Conservation (phyloP, 2,888 invertebrate genomes). For the Mesorhabditis spiculigera region DNA sequence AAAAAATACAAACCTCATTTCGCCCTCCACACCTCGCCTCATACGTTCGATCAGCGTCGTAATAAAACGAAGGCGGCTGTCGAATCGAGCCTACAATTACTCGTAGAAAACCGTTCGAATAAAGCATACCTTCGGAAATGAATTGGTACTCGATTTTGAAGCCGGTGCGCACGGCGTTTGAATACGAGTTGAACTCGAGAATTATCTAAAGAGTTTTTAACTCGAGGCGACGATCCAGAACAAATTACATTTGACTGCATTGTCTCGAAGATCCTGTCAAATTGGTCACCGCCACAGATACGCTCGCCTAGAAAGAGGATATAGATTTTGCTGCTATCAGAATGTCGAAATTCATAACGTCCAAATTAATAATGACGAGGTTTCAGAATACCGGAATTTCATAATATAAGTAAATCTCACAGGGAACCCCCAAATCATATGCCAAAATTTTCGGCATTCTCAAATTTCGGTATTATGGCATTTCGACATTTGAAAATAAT, state of each 20-base stretch:
- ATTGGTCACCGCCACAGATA: constrained; percentile 5
- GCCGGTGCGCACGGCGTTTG: constrained; percentile 15
- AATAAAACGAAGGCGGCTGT: constrained; percentile 26
- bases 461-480: too few relatives aligned
- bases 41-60: constrained; percentile 23
- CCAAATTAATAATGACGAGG: too few relatives aligned
- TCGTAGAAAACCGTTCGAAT: neutral
- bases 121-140: constrained; percentile 42
- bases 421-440: too few relatives aligned
- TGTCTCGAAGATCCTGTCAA: neutral
- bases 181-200: constrained; percentile 11
- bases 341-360: too few relatives aligned
- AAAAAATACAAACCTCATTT: neutral
- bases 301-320: neutral
- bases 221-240: neutral
- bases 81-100: constrained; percentile 22
- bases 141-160: constrained; percentile 44
- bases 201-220: constrained; percentile 9
- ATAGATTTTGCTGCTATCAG: neutral
- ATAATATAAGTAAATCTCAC: too few relatives aligned
- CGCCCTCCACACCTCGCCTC: constrained; percentile 29
- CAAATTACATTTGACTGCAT: constrained; percentile 5
- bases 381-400: too few relatives aligned
- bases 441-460: too few relatives aligned
- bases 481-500: neutral